Conservation (phyloP, 2,888 invertebrate species). For the Drosophila kambysellisi region DNA sequence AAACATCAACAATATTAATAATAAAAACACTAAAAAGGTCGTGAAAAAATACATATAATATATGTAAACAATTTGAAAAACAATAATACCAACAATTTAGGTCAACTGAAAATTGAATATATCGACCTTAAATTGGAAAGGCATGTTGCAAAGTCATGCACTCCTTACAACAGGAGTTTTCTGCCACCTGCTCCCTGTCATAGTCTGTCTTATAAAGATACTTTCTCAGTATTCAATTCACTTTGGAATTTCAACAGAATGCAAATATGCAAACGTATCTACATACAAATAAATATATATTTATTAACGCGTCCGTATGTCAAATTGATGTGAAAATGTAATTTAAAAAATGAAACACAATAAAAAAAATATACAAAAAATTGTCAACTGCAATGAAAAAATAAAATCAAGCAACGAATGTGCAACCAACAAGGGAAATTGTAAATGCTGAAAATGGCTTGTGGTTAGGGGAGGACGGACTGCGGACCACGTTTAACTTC, state of each 20-base stretch:
- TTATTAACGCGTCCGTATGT: conserved; percentile 39
- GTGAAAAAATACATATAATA: background rate
- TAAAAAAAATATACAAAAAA: conserved; percentile 12
- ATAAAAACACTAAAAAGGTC: background rate
- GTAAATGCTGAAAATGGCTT: conserved; percentile 63
- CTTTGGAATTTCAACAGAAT: conserved; percentile 1
- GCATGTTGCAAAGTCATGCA: background rate
- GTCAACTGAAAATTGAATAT: background rate
- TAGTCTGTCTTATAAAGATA: background rate
- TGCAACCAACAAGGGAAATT: conserved; percentile 71
- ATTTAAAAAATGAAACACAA: conserved; percentile 4
- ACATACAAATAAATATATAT: background rate
- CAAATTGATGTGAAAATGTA: conserved; percentile 50
- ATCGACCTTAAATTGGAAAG: background rate
- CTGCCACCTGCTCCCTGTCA: background rate
- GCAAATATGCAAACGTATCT: background rate
- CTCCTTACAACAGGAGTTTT: background rate
- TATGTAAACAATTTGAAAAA: background rate
- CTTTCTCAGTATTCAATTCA: background rate
- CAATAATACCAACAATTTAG: background rate
- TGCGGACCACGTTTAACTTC: conserved; percentile 4
- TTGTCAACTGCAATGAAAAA: conserved; percentile 34
- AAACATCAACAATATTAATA: background rate
- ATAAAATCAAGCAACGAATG: conserved; percentile 49
- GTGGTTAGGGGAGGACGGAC: conserved; percentile 8